These are phyloP conservation scores for Saccostrea glomerata DNA, from an alignment of 1,140 invertebrate species.

Conservation along the genomic window DNA sequence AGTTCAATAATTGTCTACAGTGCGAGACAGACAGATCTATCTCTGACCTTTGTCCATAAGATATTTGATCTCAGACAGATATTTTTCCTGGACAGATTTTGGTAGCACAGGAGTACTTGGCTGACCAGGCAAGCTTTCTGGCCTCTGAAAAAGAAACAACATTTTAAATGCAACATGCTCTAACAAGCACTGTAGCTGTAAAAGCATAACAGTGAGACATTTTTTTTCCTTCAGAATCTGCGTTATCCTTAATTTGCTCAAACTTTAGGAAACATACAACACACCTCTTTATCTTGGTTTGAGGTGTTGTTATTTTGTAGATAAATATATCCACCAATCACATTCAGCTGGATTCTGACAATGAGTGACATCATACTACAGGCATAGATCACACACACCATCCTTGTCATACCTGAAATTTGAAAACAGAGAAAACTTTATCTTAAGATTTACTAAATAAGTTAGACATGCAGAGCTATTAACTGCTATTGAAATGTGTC, in stretches of 20 bases:
- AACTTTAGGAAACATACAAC: neutral
- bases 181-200: no score
- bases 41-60: conserved; percentile 69
- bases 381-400: conserved; percentile 88
- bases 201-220: no score
- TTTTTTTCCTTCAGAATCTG: no score
- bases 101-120: conserved; percentile 26
- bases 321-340: conserved; percentile 92
- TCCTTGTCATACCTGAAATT: conserved; percentile 78
- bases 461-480: no score
- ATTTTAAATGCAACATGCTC: no score
- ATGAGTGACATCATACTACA: conserved; percentile 89
- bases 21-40: neutral
- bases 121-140: neutral
- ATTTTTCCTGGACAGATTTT: conserved; percentile 68
- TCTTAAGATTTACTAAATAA: neutral
- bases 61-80: conserved; percentile 68
- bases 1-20: neutral
- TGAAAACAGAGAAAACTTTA: neutral
- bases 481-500: neutral
- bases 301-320: conserved; percentile 80
- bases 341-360: conserved; percentile 90
- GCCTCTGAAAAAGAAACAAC: neutral
- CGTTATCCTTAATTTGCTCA: neutral
- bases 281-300: conserved; percentile 61